A percentile compares a stretch with the other conserved stretches of the same genome.
These are phyloP conservation scores for Axis porcinus DNA, from an alignment of 2,113 vertebrate species.

Conservation along the genomic window DNA sequence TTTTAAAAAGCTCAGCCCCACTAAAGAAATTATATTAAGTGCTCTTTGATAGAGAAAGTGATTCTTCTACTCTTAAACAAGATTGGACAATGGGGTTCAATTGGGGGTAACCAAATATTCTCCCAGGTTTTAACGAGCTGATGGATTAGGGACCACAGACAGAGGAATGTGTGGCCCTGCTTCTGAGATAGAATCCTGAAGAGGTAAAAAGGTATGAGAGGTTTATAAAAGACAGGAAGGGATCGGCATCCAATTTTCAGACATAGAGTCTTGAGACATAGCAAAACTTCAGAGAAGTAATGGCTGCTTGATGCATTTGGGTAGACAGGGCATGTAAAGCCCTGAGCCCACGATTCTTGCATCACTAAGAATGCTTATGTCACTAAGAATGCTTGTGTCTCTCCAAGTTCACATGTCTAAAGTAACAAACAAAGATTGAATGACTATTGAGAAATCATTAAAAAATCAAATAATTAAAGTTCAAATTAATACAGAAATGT, in stretches of 20 bases:
- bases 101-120: neutral
- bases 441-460: neutral
- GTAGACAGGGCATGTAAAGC: neutral
- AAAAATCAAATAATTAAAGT: slow-evolving; percentile 17
- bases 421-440: neutral
- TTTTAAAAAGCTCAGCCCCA: neutral
- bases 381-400: neutral
- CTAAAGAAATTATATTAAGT: neutral
- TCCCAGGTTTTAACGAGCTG: neutral
- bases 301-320: neutral
- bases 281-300: neutral
- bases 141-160: neutral
- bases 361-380: neutral
- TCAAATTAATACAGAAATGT: neutral
- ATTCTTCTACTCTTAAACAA: neutral
- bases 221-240: neutral
- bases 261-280: neutral
- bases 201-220: neutral
- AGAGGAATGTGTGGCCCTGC: neutral
- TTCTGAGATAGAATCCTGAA: neutral
- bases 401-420: neutral
- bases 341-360: neutral
- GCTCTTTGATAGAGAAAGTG: neutral
- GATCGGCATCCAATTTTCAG: neutral
- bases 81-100: neutral